Conservation (phyloP, 2,888 invertebrate species). For the Pseudolycoriella hygida region DNA sequence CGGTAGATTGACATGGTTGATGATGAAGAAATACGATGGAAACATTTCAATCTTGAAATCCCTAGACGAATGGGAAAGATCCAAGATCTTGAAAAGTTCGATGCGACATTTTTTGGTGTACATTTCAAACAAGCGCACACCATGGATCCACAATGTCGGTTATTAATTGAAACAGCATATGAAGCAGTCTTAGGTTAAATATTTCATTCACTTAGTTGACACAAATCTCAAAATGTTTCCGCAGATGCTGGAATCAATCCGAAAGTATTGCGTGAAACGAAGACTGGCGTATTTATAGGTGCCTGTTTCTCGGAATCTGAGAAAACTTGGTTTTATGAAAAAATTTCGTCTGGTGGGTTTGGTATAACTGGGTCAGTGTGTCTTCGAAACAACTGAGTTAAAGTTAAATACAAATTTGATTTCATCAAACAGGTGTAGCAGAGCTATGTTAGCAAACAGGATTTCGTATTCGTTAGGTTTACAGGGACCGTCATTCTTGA, state of each 20-base stretch:
- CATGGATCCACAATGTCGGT: conserved; percentile 62
- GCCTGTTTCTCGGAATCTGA: conserved; percentile 54
- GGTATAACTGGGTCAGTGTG: conserved; percentile 24
- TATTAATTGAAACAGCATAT: conserved; percentile 58
- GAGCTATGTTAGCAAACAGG: conserved; percentile 83
- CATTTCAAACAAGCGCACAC: conserved; percentile 58
- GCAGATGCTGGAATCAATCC: conserved; percentile 54
- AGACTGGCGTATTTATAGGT: conserved; percentile 58
- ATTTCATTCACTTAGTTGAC: too few relatives aligned
- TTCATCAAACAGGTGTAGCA: conserved; percentile 44
- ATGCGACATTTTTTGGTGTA: conserved; percentile 58
- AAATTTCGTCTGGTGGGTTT: conserved; percentile 34
- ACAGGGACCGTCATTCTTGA: conserved; percentile 71
- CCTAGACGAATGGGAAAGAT: conserved; percentile 59
- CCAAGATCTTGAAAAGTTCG: conserved; percentile 50
- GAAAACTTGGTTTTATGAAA: conserved; percentile 50
- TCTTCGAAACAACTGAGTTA: background rate
- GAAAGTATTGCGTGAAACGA: conserved; percentile 39
- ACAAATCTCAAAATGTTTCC: too few relatives aligned
- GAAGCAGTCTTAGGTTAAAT: conserved; percentile 42
- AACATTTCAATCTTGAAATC: conserved; percentile 50
- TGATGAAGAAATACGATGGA: conserved; percentile 61
- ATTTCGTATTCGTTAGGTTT: conserved; percentile 78
- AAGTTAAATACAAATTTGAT: background rate
- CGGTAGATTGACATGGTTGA: conserved; percentile 62